Evolutionary conservation across 2,888 invertebrate species (phyloP).

Genomic region (Lordiphosa fenestrarum): DNA sequence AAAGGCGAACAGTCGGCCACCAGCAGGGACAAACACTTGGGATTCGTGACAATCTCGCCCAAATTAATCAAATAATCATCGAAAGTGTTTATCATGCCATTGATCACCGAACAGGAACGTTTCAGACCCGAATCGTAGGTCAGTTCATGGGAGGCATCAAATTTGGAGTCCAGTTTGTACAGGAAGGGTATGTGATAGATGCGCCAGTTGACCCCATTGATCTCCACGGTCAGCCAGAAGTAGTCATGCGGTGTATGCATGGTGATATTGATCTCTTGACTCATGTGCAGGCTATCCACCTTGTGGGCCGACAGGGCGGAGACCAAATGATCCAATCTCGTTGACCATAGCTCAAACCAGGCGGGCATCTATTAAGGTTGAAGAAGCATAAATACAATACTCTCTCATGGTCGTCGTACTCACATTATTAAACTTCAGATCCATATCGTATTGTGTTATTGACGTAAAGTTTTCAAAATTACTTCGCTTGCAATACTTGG

Average conservation of each 20-base stretch:
- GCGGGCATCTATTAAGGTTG: slow-evolving; percentile 74
- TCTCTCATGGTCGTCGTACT: slow-evolving; percentile 14
- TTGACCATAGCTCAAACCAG: slow-evolving; percentile 78
- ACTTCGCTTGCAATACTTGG: slow-evolving; percentile 78
- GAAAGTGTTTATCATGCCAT: slow-evolving; percentile 79
- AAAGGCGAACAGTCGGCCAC: slow-evolving; percentile 78
- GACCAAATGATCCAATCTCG: slow-evolving; percentile 78
- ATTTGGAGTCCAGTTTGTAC: slow-evolving; percentile 79
- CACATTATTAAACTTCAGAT: slow-evolving; percentile 78
- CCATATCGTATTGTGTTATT: slow-evolving; percentile 77
- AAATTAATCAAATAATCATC: slow-evolving; percentile 78
- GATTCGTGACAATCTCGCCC: slow-evolving; percentile 60
- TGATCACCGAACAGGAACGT: slow-evolving; percentile 79
- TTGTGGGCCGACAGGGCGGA: slow-evolving; percentile 77
- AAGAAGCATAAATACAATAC: background rate
- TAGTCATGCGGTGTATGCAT: slow-evolving; percentile 77
- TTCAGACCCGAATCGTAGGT: slow-evolving; percentile 77
- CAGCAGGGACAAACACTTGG: slow-evolving; percentile 74
- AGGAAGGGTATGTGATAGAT: slow-evolving; percentile 79
- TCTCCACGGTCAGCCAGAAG: slow-evolving; percentile 75
- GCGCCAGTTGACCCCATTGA: slow-evolving; percentile 78
- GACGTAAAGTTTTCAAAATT: slow-evolving; percentile 79
- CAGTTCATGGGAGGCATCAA: slow-evolving; percentile 78
- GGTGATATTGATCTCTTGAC: slow-evolving; percentile 74
- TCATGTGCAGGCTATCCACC: slow-evolving; percentile 76